A percentile compares a stretch with the other conserved stretches of the same genome.
phyloP scores from a whole-genome alignment of 37 sponge, comb jelly and placozoan species.

The Halisarca cf. caerulea region DNA sequence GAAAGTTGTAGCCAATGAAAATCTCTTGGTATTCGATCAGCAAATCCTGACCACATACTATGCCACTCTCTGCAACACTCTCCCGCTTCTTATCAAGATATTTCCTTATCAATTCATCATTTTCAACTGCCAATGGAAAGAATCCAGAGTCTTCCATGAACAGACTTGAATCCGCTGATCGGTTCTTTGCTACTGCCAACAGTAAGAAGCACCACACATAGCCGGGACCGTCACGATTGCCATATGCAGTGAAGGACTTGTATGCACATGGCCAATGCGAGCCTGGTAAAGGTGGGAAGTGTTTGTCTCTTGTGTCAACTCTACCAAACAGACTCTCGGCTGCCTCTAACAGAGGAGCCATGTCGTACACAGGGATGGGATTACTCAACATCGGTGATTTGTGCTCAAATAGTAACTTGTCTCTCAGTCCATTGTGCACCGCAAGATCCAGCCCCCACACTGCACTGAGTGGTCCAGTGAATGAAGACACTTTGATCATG shows the following conservation, averaged over 20 bases:
- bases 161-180: conserved; percentile 5
- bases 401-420: not conserved
- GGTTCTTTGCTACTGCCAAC: conserved; percentile 16
- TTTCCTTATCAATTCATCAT: not conserved
- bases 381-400: not conserved
- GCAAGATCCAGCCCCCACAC: conserved; percentile 26
- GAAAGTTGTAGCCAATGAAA: conserved; percentile 4
- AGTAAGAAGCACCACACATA: conserved; percentile 27
- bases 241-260: not conserved
- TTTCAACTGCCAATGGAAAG: not conserved
- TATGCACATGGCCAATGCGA: conserved; percentile 32
- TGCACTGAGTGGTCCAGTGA: conserved; percentile 12
- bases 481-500: conserved; percentile 16
- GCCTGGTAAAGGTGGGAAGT: conserved; percentile 21
- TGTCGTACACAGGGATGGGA: not conserved
- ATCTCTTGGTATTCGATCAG: conserved; percentile 7
- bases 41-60: conserved; percentile 1
- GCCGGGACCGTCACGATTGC: not conserved
- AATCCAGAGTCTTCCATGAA: conserved; percentile 39
- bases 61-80: not conserved
- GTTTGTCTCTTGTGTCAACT: conserved; percentile 31
- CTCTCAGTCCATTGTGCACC: not conserved
- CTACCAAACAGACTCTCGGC: conserved; percentile 24
- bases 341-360: conserved; percentile 23
- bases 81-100: not conserved